A percentile compares a stretch with the other conserved stretches of the same genome.
These are phyloP conservation scores for Polietes domitor DNA, from an alignment of 2,888 invertebrate genomes.

Conservation along the genomic window DNA sequence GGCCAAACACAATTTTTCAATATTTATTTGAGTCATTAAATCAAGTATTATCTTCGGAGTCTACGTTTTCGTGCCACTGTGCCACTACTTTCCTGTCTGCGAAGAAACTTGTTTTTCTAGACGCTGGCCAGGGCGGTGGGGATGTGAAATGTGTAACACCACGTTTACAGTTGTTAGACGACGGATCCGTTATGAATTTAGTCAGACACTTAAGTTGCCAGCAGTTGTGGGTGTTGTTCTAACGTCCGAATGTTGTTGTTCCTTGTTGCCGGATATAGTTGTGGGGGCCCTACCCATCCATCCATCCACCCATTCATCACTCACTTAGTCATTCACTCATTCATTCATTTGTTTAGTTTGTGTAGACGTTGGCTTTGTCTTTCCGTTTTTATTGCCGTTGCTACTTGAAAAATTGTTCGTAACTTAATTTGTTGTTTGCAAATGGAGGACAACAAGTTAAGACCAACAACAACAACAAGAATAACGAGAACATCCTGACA, in stretches of 20 bases:
- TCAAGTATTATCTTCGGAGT: too few relatives aligned
- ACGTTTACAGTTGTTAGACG: conserved; percentile 53
- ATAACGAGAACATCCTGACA: too few relatives aligned
- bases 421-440: conserved; percentile 35
- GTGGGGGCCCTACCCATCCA: too few relatives aligned
- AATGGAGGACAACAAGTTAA: not conserved
- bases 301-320: not conserved
- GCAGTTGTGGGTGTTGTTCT: not conserved
- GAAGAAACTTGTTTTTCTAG: not conserved
- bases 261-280: not conserved
- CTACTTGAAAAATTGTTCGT: not conserved
- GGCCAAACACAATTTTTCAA: too few relatives aligned
- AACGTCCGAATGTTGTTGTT: not conserved
- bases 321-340: not conserved
- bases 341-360: conserved; percentile 19
- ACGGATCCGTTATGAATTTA: conserved; percentile 50
- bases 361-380: not conserved
- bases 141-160: conserved; percentile 46
- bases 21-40: too few relatives aligned
- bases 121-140: too few relatives aligned
- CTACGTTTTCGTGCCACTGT: not conserved
- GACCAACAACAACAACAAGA: too few relatives aligned
- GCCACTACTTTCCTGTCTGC: not conserved
- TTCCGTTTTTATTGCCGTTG: not conserved
- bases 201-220: conserved; percentile 16